Percentiles rank a stretch among this genome's conserved stretches.
Evolutionary conservation across 2,113 vertebrate genomes (phyloP).

Genomic region (Perca schrenkii): DNA sequence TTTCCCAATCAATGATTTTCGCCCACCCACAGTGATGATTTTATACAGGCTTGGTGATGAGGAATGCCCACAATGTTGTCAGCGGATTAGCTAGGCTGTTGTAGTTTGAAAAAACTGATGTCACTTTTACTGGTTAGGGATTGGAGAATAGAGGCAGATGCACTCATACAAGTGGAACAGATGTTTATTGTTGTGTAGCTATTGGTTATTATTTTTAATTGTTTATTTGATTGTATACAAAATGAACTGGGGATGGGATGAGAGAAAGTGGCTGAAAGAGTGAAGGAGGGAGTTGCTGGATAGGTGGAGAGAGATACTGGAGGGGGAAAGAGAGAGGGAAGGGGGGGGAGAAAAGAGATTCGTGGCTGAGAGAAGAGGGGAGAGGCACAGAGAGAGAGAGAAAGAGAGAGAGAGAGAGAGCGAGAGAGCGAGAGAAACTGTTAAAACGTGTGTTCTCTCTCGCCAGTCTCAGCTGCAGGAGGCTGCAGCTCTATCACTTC

Average conservation of each 20-base stretch:
- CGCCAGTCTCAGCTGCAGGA: constrained; percentile 65
- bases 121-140: not conserved
- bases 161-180: constrained; percentile 31
- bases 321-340: constrained; percentile 17
- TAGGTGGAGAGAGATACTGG: constrained; percentile 30
- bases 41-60: constrained; percentile 40
- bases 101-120: not conserved
- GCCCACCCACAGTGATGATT: constrained; percentile 44
- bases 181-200: constrained; percentile 27
- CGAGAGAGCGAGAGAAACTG: constrained; percentile 50
- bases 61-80: constrained; percentile 29
- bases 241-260: constrained; percentile 10
- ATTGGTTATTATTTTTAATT: constrained; percentile 12
- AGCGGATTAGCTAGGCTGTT: constrained; percentile 21
- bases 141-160: not conserved
- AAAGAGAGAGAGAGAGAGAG: constrained; percentile 28
- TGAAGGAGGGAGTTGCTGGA: constrained; percentile 22
- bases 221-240: constrained; percentile 22
- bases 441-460: constrained; percentile 78
- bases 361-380: constrained; percentile 24
- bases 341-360: constrained; percentile 27
- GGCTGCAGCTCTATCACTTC: constrained; percentile 64
- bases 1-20: constrained; percentile 48
- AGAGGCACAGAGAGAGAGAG: constrained; percentile 35
- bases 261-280: not conserved